phyloP scores from a whole-genome alignment of 2,888 invertebrate species.

The Mesopsocus fuscifrons region DNA sequence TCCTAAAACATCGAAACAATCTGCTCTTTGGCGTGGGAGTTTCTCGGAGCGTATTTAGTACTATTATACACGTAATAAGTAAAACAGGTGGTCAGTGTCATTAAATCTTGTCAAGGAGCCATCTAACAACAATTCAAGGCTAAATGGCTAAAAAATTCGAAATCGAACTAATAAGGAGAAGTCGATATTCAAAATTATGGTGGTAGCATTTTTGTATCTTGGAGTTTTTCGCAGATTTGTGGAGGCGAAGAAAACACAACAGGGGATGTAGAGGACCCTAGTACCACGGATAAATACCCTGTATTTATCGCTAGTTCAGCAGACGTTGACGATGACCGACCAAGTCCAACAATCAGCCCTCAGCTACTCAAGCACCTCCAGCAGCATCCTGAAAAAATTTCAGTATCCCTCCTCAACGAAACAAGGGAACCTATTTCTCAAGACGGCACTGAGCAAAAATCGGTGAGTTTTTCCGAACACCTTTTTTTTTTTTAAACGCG shows the following conservation, averaged over 20 bases:
- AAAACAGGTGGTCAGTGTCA: no score
- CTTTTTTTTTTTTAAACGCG: slow-evolving; percentile 23
- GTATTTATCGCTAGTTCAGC: slow-evolving; percentile 8
- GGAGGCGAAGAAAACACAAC: neutral
- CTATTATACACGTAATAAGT: no score
- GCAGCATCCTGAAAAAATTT: slow-evolving; percentile 6
- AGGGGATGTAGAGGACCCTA: neutral
- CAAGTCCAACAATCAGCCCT: slow-evolving; percentile 4
- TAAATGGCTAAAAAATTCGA: no score
- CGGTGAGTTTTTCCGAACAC: slow-evolving; percentile 37
- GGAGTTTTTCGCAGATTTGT: no score
- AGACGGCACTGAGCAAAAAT: slow-evolving; percentile 57
- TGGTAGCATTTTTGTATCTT: no score
- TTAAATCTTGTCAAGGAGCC: no score
- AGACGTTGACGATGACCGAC: slow-evolving; percentile 4
- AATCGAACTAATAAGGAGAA: no score
- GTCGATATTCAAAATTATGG: no score
- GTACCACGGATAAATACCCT: neutral
- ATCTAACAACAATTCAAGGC: no score
- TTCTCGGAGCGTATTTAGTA: no score
- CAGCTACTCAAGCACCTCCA: slow-evolving; percentile 2
- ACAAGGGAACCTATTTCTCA: slow-evolving; percentile 52
- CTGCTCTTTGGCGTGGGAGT: no score
- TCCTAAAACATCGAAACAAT: no score
- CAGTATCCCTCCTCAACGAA: slow-evolving; percentile 31